Base-by-base conservation (phyloP, 2,888 invertebrate genomes). In the Epistrophe grossulariae region DNA sequence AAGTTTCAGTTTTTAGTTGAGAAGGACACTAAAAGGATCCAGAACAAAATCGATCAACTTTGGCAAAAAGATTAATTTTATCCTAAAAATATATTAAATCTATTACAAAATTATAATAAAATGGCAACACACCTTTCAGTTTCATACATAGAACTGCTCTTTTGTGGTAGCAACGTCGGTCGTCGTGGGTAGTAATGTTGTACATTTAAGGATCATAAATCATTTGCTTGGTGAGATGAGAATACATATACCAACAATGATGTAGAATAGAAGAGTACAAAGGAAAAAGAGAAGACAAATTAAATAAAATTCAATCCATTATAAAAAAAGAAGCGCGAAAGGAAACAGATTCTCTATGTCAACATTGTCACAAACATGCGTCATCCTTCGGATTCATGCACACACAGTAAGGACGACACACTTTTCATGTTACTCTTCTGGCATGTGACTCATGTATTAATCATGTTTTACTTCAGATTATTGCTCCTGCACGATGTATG, bases 361-460 rank as follows among this genome's bases (percentile, higher is more conserved):
- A 62, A 62, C 64, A 64, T 52, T 73, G 78, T 73, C 79, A 74
- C 79, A 70, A 79, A 70, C 70, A 73, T 79, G 73, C 79, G 70
- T 84, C 79, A 74, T 74, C 48, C 68, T 70, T 64, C 10, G 10
- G 19, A 62, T 43, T 45, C 48, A 48, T 28, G 31, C 28, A 45
- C 48, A 45, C 48, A 48, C 62, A 31, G 48, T 6, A 13, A 48
- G 17, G 48, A 50, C 19, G 50, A 68, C 48, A 68, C 66, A 68
- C 66, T 68, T 68, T 68, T 68, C 19, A 50, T 50, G 66, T 68
- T 19, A 48, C 66, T 55, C 28, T 55, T 48, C 48, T 82, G 77
- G 66, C 59, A 77, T 64, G 45, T 68, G 43, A 77, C 48, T 83
- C 68, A 78, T 60, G 68, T 74, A 74, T 52, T 68, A 38, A 31